These are phyloP conservation scores for Branchellion lobata DNA, from an alignment of 2,888 invertebrate genomes.

Conservation along the genomic window DNA sequence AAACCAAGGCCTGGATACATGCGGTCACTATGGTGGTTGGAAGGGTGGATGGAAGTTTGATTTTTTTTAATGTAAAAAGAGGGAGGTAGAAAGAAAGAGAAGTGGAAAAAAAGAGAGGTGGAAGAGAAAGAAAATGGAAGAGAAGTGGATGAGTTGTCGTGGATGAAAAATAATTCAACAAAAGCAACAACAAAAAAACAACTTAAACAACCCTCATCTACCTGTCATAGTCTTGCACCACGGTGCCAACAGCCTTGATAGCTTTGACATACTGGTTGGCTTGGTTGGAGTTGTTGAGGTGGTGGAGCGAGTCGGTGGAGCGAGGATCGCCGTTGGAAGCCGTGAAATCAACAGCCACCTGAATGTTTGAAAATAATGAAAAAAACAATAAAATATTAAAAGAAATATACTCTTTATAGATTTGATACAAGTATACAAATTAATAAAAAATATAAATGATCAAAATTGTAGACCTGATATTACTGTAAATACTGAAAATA, in stretches of 20 bases:
- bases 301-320: constrained; percentile 57
- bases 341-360: constrained; percentile 62
- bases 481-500: too few species aligned
- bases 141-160: background rate
- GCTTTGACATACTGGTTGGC: constrained; percentile 61
- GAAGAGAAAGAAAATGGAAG: too few species aligned
- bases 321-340: constrained; percentile 61
- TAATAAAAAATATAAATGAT: too few species aligned
- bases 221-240: constrained; percentile 62
- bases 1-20: constrained; percentile 61
- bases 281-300: constrained; percentile 55
- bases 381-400: background rate
- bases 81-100: too few species aligned
- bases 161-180: background rate
- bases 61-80: too few species aligned
- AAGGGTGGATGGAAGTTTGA: too few species aligned
- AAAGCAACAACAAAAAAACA: background rate
- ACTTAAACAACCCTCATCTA: too few species aligned
- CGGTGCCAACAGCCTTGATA: constrained; percentile 59
- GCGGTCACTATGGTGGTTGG: constrained; percentile 56
- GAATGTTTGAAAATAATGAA: background rate
- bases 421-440: too few species aligned
- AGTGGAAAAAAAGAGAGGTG: too few species aligned
- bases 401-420: too few species aligned
- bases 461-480: too few species aligned